These are phyloP conservation scores for Zaprionus vittiger DNA, from an alignment of 1,140 invertebrate species.

Conservation along the genomic window DNA sequence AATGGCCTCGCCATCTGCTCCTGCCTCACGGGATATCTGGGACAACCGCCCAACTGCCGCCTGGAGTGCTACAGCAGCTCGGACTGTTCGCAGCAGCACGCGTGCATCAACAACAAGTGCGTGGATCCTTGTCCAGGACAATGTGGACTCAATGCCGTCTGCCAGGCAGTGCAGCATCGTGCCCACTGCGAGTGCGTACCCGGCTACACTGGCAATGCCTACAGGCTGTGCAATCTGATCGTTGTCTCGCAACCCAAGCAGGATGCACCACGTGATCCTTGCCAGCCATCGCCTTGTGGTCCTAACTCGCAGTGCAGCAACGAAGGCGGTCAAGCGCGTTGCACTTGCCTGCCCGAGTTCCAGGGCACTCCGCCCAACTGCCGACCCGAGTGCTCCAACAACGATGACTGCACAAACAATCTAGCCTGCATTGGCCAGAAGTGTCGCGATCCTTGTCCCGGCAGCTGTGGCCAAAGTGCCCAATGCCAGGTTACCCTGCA, in stretches of 20 bases:
- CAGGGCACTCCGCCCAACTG: conserved; percentile 88
- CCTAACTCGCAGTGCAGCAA: conserved; percentile 89
- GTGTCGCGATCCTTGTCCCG: conserved; percentile 90
- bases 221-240: conserved; percentile 89
- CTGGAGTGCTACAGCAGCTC: conserved; percentile 91
- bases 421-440: conserved; percentile 88
- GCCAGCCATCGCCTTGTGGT: conserved; percentile 91
- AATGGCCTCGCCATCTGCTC: conserved; percentile 91
- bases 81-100: conserved; percentile 89
- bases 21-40: conserved; percentile 89
- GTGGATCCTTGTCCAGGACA: conserved; percentile 91
- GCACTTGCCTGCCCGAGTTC: conserved; percentile 87
- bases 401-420: conserved; percentile 87
- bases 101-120: conserved; percentile 92
- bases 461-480: conserved; percentile 90
- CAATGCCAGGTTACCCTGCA: conserved; percentile 90
- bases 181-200: conserved; percentile 90
- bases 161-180: conserved; percentile 89
- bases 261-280: conserved; percentile 85
- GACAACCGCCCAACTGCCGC: conserved; percentile 90
- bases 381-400: conserved; percentile 88
- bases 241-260: conserved; percentile 84
- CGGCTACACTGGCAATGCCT: conserved; percentile 91
- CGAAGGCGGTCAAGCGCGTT: conserved; percentile 86
- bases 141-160: conserved; percentile 91